Percentiles rank a stretch among this genome's conserved stretches.
phyloP scores from a whole-genome alignment of 2,797 vertebrate genomes.

The Delichon dasypus region DNA sequence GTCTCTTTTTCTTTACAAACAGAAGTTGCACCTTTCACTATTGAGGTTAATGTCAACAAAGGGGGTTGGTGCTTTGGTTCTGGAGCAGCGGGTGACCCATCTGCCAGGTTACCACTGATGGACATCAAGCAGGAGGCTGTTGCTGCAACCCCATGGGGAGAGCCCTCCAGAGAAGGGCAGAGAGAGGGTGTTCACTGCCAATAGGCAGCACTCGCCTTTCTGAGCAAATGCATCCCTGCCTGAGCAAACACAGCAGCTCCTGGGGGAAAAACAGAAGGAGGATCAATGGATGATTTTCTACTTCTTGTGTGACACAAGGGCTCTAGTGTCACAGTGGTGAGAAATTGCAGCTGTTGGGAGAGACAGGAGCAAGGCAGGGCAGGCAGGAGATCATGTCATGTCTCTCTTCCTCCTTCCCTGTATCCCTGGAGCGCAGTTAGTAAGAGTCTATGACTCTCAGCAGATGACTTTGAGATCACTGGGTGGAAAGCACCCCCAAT shows the following conservation, averaged over 20 bases:
- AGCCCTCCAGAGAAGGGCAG: background rate
- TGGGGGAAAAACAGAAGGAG: background rate
- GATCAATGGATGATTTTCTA: slow-evolving; percentile 21
- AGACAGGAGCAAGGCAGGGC: background rate
- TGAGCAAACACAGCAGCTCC: background rate
- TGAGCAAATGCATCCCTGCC: background rate
- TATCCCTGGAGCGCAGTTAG: background rate
- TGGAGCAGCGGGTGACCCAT: background rate
- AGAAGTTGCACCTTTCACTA: background rate
- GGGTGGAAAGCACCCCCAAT: background rate
- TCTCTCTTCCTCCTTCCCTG: background rate
- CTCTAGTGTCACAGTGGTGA: background rate
- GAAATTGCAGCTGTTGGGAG: background rate
- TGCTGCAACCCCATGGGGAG: background rate
- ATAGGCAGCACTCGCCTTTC: background rate
- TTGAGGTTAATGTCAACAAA: background rate
- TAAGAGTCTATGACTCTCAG: background rate
- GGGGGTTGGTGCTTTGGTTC: background rate
- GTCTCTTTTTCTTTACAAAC: slow-evolving; percentile 6
- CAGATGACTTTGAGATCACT: background rate
- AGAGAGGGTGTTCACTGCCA: background rate
- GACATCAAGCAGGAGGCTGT: background rate
- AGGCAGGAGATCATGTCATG: background rate
- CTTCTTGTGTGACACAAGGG: background rate
- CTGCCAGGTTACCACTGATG: background rate